Base-by-base conservation (phyloP, 2,888 invertebrate species). In the Andricus curvator region DNA sequence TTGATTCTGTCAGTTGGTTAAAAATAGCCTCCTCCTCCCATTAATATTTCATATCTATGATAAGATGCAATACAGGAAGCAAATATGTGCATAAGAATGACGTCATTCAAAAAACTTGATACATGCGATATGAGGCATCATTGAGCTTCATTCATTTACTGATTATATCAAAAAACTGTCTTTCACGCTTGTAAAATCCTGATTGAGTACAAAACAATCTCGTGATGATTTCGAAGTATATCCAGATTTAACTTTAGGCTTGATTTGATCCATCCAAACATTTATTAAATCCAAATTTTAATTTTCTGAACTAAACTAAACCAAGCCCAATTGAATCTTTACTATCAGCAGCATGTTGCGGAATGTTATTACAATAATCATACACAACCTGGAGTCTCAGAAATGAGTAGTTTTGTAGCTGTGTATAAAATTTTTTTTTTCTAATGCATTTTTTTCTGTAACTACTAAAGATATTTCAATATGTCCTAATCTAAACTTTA, bases 21-120 rank as follows among this genome's bases (percentile, higher is more conserved):
- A 64, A 64, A 64, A 64, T 22, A 64, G 17, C 25, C 25, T 1
- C 15, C 22, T 13, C 6, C 25, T 64, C 29, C 6, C 64, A 64
- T 15, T 29, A 2, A 29, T 37, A 66, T 37, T 37, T 66, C n/a
- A 66, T 66, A 66, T 66, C 66, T 33, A 37, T 37, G 66, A 33
- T 66, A 66, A 66, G 37, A 37, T 66, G n/a, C 11, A 33, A 66
- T 66, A n/a, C 4, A n/a, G 1, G 66, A 37, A 66, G 33, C 33
- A 66, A 66, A 66, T 29, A 66, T 37, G 33, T 66, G 37, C n/a
- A n/a, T 33, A 37, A n/a, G 33, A 20, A 37, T 37, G 66, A n/a
- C 66, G n/a, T 37, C 15, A 66, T 66, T 37, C 17, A 20, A 37
- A 37, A 66, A 66, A 66, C 64, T 29, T 25, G 64, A 64, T 64